Evolutionary conservation across 2,113 vertebrate species (phyloP), one percentile per base, ranked within the genome.

Genomic region (Galeopterus variegatus): DNA sequence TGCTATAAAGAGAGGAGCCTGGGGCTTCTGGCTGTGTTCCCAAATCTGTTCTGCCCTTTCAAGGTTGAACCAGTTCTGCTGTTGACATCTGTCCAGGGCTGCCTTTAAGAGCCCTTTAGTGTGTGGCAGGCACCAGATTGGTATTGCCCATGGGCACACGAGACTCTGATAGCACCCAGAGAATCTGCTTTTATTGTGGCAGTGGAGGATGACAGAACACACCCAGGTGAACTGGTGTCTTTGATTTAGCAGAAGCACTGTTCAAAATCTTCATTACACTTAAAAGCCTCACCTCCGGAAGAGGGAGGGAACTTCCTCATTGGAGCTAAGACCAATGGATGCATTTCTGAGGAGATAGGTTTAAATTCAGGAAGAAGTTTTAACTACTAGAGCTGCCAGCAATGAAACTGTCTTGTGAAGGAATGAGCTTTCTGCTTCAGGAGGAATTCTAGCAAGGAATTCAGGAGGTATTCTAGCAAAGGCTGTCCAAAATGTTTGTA

Each of bases 281-380:
- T 54, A 45, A 54, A 73, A 18, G 28, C 36, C 7, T 92, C 17
- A 13, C n/a, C 13, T 93, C 45, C 15, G 33, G 54, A 89, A 96
- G 28, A 52, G 60, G 28, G 45, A n/a, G 58, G 72, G 58, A 10
- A 81, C 75, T 72, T 58, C 26, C 69, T 88, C 92, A 24, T 33
- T 11, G 48, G 95, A 54, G 33, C 69, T 50, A 14, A 17, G 88
- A 62, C 28, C 10, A 45, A 23, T 18, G 41, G 18, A 52, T 12
- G 10, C 8, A 6, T 62, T 87, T 54, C 41, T 64, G 54, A 56
- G 48, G 83, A 83, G 24, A 52, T 54, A 88, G 60, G n/a, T 15
- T 94, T 45, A 24, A 56, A 11, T 75, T 60, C 64, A 52, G 33
- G 36, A 75, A 94, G 65, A 91, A 24, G 28, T 86, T 90, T 94